Evolutionary conservation across 2,113 vertebrate species (phyloP), one percentile per base, ranked within the genome.

Genomic region (Gnathonemus echidnorhynchus): DNA sequence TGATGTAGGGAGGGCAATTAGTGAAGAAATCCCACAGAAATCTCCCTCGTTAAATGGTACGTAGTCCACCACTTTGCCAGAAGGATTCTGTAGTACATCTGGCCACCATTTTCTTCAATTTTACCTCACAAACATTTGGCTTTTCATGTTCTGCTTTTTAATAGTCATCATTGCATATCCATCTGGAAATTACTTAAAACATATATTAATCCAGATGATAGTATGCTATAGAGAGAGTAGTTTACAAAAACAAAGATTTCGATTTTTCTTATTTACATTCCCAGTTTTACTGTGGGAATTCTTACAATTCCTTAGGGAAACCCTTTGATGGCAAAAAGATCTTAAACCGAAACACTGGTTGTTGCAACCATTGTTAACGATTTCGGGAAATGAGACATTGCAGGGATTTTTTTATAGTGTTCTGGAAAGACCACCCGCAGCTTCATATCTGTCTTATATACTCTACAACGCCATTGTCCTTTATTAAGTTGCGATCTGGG

Each of bases 11-110:
- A 92, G 77, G 93, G 92, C 94, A 93, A 95, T 94, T 94, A 93
- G 92, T 92, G 89, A 92, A 91, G 92, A 93, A 93, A 93, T 93
- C 88, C 92, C 93, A 92, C 92, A 93, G 91, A 94, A 95, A 92
- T 93, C 90, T 92, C 91, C 91, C 92, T 94, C 93, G 92, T 95
- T 93, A 93, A 94, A 93, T 87, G 88, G 39, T 87, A 91, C 88
- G 88, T 49, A 92, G 89, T 89, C 92, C 58, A 88, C 90, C 90
- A 92, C 84, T 90, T 87, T 84, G 88, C 86, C 70, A 88, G 45
- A 85, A 88, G 52, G 88, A 89, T 24, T 74, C 88, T 90, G 89
- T 87, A 86, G 31, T 92, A 92, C 92, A 94, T 93, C 93, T 93
- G 93, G 90, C 66, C 58, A 58, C 89, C 88, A 87, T 91, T 89